Conservation (phyloP, 2,113 vertebrate species). For the Hippopotamus amphibius region DNA sequence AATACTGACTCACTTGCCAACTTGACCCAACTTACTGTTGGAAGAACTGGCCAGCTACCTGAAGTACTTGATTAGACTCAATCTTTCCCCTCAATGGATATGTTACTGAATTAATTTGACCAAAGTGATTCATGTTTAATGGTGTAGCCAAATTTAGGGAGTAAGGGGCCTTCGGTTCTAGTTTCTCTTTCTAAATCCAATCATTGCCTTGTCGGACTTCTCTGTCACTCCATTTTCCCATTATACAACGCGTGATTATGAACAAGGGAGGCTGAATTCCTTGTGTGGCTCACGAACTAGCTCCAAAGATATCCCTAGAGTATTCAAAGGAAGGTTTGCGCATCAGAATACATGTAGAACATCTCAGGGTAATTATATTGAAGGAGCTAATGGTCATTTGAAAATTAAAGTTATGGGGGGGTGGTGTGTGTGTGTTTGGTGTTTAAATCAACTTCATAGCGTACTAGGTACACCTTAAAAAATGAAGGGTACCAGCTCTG, state of each 20-base stretch:
- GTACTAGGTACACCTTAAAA: constrained; percentile 18
- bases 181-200: constrained; percentile 29
- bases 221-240: constrained; percentile 7
- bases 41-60: constrained; percentile 3
- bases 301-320: not conserved
- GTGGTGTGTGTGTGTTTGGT: not conserved
- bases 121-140: constrained; percentile 44
- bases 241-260: constrained; percentile 33
- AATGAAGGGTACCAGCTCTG: not conserved
- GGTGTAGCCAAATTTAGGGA: not conserved
- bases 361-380: constrained; percentile 43
- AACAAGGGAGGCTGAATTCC: not conserved
- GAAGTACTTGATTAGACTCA: not conserved
- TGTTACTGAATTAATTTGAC: not conserved
- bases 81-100: not conserved
- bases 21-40: not conserved
- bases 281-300: constrained; percentile 4
- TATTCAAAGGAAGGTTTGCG: not conserved
- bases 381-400: constrained; percentile 58
- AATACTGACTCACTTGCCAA: constrained; percentile 40
- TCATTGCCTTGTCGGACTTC: not conserved
- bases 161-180: not conserved
- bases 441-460: constrained; percentile 48
- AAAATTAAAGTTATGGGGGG: constrained; percentile 45
- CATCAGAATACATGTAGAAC: not conserved